Conservation (phyloP, 1,140 invertebrate species). For the Drosophila malerkotliana region DNA sequence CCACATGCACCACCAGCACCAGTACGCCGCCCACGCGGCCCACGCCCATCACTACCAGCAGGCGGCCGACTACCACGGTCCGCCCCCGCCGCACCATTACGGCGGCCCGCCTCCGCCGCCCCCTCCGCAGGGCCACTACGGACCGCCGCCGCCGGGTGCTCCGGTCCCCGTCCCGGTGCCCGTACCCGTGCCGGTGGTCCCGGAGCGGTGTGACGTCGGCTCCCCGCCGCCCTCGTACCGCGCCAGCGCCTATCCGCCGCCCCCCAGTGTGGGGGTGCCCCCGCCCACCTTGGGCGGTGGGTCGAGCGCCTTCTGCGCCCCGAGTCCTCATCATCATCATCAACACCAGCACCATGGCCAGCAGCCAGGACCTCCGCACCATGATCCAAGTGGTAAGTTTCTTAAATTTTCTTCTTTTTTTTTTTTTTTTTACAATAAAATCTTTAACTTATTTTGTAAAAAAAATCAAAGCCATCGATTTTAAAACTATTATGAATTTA, state of each 20-base stretch:
- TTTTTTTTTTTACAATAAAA: too few species aligned
- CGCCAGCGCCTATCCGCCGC: constrained; percentile 65
- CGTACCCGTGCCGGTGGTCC: constrained; percentile 43
- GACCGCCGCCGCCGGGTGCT: constrained; percentile 44
- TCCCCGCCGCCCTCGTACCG: constrained; percentile 79
- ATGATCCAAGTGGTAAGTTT: constrained; percentile 78
- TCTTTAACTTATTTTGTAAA: neutral
- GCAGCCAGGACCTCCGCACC: constrained; percentile 57
- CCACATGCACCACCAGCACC: constrained; percentile 69
- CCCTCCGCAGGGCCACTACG: constrained; percentile 51
- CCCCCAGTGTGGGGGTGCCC: constrained; percentile 42
- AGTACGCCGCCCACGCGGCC: constrained; percentile 63
- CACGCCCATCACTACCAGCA: constrained; percentile 66
- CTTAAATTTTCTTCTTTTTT: neutral
- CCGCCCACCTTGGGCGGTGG: constrained; percentile 69
- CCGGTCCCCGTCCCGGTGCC: constrained; percentile 19
- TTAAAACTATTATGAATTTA: neutral
- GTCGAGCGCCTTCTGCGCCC: constrained; percentile 77
- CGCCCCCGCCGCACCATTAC: constrained; percentile 57
- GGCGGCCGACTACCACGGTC: constrained; percentile 70
- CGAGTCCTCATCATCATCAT: constrained; percentile 74
- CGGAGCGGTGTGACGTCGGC: constrained; percentile 74
- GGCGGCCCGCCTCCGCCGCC: constrained; percentile 43
- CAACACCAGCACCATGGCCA: constrained; percentile 62
- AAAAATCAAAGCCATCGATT: neutral